Conservation (phyloP, 2,797 vertebrate species). For the Hapalemur alaotrensis region DNA sequence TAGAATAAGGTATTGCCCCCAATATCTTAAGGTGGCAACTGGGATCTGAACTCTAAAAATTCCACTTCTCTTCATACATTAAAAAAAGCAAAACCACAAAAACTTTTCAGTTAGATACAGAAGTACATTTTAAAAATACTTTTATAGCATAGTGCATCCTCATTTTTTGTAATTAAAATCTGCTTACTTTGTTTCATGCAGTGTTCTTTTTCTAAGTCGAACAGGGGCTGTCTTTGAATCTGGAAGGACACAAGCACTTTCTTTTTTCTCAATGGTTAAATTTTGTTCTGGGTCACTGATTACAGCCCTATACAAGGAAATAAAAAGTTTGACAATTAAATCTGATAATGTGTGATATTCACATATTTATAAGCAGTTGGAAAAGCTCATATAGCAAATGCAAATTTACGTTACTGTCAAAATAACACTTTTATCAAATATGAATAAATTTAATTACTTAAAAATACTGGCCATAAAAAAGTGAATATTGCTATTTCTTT, state of each 20-base stretch:
- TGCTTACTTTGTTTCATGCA: conserved; percentile 87
- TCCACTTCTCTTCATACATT: background rate
- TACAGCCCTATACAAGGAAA: conserved; percentile 83
- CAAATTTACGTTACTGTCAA: background rate
- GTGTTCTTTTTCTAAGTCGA: conserved; percentile 81
- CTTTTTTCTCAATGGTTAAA: background rate
- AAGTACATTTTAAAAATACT: background rate
- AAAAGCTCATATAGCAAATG: background rate
- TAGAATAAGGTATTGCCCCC: background rate
- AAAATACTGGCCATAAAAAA: background rate
- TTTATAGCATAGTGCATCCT: background rate
- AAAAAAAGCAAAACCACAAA: background rate
- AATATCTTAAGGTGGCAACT: background rate
- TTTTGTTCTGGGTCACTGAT: conserved; percentile 90
- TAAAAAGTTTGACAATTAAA: background rate
- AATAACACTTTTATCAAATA: background rate
- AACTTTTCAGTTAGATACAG: background rate
- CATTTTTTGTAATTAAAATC: background rate
- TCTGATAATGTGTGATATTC: background rate
- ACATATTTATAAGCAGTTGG: background rate
- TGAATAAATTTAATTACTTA: background rate
- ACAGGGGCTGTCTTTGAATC: conserved; percentile 66
- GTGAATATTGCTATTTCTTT: background rate
- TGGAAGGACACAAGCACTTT: conserved; percentile 56
- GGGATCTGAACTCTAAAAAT: conserved; percentile 1